Percentiles rank a stretch among this genome's conserved stretches.
Conservation (phyloP, 2,797 vertebrate genomes). For the Eurystomus glaucurus region DNA sequence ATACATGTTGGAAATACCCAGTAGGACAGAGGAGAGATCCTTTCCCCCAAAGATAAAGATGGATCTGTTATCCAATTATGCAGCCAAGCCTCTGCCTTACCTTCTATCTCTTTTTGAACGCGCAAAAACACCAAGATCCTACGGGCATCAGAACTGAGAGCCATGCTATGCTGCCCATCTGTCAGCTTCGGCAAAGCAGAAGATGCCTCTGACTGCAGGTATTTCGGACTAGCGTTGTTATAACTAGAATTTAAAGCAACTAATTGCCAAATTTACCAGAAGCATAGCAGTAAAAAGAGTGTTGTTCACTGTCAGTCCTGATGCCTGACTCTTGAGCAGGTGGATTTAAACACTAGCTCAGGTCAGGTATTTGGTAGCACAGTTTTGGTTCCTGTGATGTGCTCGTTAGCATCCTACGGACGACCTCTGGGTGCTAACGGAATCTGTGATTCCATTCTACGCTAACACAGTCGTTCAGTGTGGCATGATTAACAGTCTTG, state of each 20-base stretch:
- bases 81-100: conserved; percentile 2
- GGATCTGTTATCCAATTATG: neutral
- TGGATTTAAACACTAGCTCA: neutral
- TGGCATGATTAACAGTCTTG: conserved; percentile 16
- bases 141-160: neutral
- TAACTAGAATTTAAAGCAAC: neutral
- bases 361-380: neutral
- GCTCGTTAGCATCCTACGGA: neutral
- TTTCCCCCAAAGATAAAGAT: neutral
- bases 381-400: neutral
- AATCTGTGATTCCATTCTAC: too few relatives aligned
- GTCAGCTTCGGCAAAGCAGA: neutral
- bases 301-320: neutral
- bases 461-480: neutral
- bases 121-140: neutral
- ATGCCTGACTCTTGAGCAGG: neutral
- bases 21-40: neutral
- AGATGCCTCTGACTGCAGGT: neutral
- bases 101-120: neutral
- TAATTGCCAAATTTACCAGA: neutral
- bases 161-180: neutral
- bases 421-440: too few relatives aligned
- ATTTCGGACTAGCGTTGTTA: neutral
- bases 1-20: neutral
- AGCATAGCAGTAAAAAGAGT: neutral